Base-by-base conservation (phyloP, 2,888 invertebrate genomes). In the Acleris sparsana region DNA sequence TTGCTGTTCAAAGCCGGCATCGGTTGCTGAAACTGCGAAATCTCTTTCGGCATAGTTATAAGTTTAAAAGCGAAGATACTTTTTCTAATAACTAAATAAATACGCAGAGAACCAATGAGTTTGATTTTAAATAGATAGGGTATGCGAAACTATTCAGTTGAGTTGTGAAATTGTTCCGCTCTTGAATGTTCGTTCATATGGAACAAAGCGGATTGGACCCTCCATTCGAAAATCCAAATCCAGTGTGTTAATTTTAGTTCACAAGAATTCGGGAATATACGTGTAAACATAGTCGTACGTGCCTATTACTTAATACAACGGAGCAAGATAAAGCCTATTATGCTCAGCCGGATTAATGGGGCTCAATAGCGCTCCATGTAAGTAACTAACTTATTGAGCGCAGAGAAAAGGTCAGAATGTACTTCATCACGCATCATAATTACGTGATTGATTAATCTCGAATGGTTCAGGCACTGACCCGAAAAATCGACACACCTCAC, bases 381-480 rank as follows among this genome's bases (percentile, higher is more conserved):
- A 61, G 61, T 57, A 57, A 53, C 52, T 66, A 56, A 56, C 61
- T 66, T 61, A 62, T 46, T 52, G 56, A 52, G 65, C 17, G 52
- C 22, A 51, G 48, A 52, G 56, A 57, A 62, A 66, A 62, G 61
- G 62, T 62, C 66, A 61, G 62, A 66, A 52, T 57, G 62, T 66
- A 57, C 48, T 57, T 62, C 62, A 62, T 66, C 66, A 66, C 66
- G 61, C 61, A 62, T 57, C 61, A 66, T 57, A 62, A 62, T 66
- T 66, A 66, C 62, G 57, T 57, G 61, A 66, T 62, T 57, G 66
- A 66, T 66, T 66, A 62, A 66, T 66, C 66, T 57, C 46, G 55
- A 61, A 66, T 33, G 65, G 62, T 56, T 62, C 52, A 57, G 61
- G 46, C 66, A 39, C 56, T 62, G 57, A 57, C 56, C 66, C 66